Base-by-base conservation (phyloP, 1,140 invertebrate species). In the Leguminivora glycinivorella region DNA sequence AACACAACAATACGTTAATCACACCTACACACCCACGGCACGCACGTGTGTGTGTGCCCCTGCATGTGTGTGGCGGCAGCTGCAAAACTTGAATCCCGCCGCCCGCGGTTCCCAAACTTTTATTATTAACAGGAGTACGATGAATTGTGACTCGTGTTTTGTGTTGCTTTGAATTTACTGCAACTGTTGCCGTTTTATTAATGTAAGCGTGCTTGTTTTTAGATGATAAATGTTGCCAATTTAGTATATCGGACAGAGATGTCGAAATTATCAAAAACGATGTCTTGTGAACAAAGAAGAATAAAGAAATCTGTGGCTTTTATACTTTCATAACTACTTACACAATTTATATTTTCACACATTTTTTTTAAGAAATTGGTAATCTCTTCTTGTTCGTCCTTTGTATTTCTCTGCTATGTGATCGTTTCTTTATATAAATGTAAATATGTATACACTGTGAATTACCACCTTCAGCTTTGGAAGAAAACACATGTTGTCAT, bases 41-140 rank as follows among this genome's bases (percentile, higher is more conserved):
- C 34, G 25, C 9, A 34, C 52, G 60, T 9, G 26, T 17, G 56
- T 31, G 31, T 31, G 58, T 47, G 26, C 52, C 26, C 56, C 19
- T 43, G 69, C 72, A 71, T 74, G 70, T 72, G 72, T 75, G 76
- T 77, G 76, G 76, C 81, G 85, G 79, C 88, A 90, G 88, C 88
- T 90, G 88, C 87, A 82, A 74, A 84, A 86, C 85, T 89, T 81
- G 83, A 84, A 84, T 83, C 79, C 79, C 74, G 75, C 71, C 63
- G 80, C 56, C 79, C 75, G 75, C 29, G 87, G 75, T 77, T 79
- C 80, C 81, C 87, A 90, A 90, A 88, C 77, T 85, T 87, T 84
- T 86, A 79, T 82, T 83, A 82, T 79, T 82, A 80, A 76, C 75
- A 43, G 43, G 19, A 43, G 43, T 68, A 52, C 47, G 47, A 52